These are phyloP conservation scores for Aegotheles bennettii DNA, from an alignment of 2,113 vertebrate species.

Conservation along the genomic window DNA sequence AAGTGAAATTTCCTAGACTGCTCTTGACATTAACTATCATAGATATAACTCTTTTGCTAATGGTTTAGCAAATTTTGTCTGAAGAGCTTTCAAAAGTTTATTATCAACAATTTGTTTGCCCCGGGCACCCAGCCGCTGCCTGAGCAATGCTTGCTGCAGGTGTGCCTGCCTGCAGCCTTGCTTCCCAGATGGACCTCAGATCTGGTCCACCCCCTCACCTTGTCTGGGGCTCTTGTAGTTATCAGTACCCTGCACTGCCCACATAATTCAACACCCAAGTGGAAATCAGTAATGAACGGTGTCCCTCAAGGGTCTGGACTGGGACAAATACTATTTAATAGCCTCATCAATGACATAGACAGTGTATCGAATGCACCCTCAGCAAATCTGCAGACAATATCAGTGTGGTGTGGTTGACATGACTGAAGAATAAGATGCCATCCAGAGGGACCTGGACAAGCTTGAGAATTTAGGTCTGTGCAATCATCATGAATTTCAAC, in stretches of 20 bases:
- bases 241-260: not conserved
- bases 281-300: not conserved
- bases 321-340: not conserved
- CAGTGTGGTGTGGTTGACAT: no score
- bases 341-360: not conserved
- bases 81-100: not conserved
- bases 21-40: not conserved
- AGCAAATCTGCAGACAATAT: not conserved
- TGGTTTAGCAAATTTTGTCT: not conserved
- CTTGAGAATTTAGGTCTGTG: no score
- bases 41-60: not conserved
- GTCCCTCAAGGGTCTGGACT: not conserved
- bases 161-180: not conserved
- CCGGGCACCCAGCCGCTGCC: not conserved
- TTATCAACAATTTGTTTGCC: not conserved
- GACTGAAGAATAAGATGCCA: no score
- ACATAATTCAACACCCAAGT: not conserved
- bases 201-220: fast-evolving
- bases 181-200: not conserved
- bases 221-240: not conserved
- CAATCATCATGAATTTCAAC: no score
- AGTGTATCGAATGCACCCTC: not conserved
- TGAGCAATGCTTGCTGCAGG: fast-evolving
- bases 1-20: not conserved
- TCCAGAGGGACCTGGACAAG: no score